Evolutionary conservation across 2,888 invertebrate species (phyloP).

Genomic region (Quadroppia sp.): DNA sequence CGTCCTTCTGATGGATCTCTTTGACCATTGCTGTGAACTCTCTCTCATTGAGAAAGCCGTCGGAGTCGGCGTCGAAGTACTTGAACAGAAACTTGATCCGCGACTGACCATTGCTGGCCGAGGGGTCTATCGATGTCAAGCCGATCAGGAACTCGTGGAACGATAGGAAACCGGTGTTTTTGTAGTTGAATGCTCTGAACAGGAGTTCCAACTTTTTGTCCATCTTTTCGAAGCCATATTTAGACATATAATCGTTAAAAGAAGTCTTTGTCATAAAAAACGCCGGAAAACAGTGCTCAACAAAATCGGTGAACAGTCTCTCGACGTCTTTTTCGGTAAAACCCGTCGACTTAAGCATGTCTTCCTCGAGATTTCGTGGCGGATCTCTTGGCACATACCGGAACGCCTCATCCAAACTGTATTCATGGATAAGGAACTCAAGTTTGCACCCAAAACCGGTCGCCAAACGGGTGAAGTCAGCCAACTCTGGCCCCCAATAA

Average conservation of each 20-base stretch:
- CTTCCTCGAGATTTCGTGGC: constrained; percentile 39
- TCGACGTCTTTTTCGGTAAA: constrained; percentile 37
- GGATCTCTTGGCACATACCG: constrained; percentile 35
- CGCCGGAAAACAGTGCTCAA: constrained; percentile 43
- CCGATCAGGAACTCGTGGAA: constrained; percentile 59
- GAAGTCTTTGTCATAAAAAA: constrained; percentile 36
- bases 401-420: constrained; percentile 30
- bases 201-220: constrained; percentile 18
- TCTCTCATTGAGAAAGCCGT: constrained; percentile 47
- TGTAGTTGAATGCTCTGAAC: constrained; percentile 34
- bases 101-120: constrained; percentile 62
- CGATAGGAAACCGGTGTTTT: not conserved
- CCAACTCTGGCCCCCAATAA: constrained; percentile 44
- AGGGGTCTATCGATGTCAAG: constrained; percentile 63
- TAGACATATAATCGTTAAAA: constrained; percentile 42
- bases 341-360: constrained; percentile 29
- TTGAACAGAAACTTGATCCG: constrained; percentile 67
- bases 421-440: not conserved
- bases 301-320: constrained; percentile 32
- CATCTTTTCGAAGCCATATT: constrained; percentile 37
- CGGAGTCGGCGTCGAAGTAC: constrained; percentile 55
- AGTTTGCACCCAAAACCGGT: not conserved
- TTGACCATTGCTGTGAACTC: constrained; percentile 2
- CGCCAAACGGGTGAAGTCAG: not conserved
- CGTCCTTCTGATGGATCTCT: not conserved